These are phyloP conservation scores for Neotoma lepida DNA, from an alignment of 2,113 vertebrate genomes.

Conservation along the genomic window DNA sequence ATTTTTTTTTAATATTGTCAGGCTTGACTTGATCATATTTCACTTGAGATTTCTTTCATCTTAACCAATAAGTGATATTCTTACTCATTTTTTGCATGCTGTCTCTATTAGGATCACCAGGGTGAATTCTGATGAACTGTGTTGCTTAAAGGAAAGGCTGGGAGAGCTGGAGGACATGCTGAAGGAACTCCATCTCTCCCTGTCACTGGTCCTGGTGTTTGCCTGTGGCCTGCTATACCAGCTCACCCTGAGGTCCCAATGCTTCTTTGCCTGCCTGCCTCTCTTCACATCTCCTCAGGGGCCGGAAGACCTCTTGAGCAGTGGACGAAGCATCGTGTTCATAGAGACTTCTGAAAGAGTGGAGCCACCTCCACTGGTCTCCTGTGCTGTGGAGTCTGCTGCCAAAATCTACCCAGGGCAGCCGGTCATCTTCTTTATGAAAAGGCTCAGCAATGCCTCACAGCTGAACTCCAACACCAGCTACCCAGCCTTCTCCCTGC, in stretches of 20 bases:
- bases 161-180: conserved; percentile 79
- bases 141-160: conserved; percentile 40
- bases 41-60: background rate
- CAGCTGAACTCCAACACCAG: conserved; percentile 69
- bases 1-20: background rate
- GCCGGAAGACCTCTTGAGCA: conserved; percentile 77
- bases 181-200: conserved; percentile 82
- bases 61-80: background rate
- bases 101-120: background rate
- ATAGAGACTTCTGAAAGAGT: conserved; percentile 84
- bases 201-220: conserved; percentile 79
- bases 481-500: conserved; percentile 76
- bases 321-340: conserved; percentile 84
- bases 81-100: background rate
- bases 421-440: conserved; percentile 85
- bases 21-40: background rate
- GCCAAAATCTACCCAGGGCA: conserved; percentile 83
- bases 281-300: conserved; percentile 74
- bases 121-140: background rate
- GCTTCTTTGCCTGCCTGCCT: conserved; percentile 80
- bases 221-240: conserved; percentile 83
- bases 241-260: conserved; percentile 78
- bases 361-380: conserved; percentile 81
- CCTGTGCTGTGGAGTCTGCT: conserved; percentile 87
- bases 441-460: conserved; percentile 76